phyloP scores from a whole-genome alignment of 2,113 vertebrate genomes.

The Cololabis saira region DNA sequence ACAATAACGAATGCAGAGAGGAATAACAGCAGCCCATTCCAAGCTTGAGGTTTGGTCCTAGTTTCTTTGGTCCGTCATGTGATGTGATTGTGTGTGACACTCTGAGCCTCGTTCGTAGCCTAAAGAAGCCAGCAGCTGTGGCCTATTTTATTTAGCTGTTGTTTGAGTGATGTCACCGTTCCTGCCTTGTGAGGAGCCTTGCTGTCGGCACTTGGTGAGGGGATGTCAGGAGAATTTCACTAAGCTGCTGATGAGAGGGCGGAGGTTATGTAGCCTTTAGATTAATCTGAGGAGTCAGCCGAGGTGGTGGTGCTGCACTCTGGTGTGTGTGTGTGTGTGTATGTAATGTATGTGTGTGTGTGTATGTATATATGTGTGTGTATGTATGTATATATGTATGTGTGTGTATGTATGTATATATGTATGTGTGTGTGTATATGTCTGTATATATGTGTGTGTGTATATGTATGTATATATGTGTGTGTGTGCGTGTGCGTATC shows the following conservation, averaged over 20 bases:
- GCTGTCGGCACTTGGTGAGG: conserved; percentile 81
- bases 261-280: conserved; percentile 46
- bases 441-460: too few species aligned
- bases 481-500: too few species aligned
- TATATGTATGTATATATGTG: too few species aligned
- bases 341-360: too few species aligned
- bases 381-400: too few species aligned
- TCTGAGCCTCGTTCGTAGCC: conserved; percentile 91
- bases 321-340: background rate
- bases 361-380: too few species aligned
- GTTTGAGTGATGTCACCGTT: conserved; percentile 84
- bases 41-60: background rate
- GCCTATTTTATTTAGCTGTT: conserved; percentile 86
- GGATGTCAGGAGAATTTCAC: conserved; percentile 80
- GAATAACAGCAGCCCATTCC: conserved; percentile 31
- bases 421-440: too few species aligned
- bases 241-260: conserved; percentile 64
- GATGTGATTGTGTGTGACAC: conserved; percentile 90
- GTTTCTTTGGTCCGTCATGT: conserved; percentile 70
- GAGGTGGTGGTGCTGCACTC: conserved; percentile 26
- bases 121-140: conserved; percentile 90
- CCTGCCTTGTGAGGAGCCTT: conserved; percentile 84
- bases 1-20: conserved; percentile 36
- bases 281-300: conserved; percentile 55
- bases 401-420: too few species aligned